Conservation (phyloP, 2,797 vertebrate species). For the Phrynocephalus vlangalii region DNA sequence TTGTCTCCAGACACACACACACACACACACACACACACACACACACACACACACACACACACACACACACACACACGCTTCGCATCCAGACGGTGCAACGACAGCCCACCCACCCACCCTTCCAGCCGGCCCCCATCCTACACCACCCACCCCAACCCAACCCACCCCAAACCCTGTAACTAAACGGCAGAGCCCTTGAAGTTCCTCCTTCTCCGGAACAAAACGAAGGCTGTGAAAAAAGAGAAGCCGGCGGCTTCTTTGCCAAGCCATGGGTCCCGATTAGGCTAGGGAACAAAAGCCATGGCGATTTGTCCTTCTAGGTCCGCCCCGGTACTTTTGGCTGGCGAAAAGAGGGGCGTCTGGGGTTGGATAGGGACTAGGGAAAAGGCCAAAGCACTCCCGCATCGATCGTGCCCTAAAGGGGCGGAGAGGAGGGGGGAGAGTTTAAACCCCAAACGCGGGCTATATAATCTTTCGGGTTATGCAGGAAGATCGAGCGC, state of each 20-base stretch:
- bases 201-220: neutral
- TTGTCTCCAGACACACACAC: neutral
- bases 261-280: neutral
- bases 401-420: no score
- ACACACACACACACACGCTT: no score
- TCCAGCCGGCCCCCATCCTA: neutral
- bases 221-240: neutral
- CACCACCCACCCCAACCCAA: no score
- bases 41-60: no score
- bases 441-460: neutral
- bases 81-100: neutral
- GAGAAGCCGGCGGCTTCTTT: neutral
- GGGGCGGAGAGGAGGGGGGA: neutral
- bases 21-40: no score
- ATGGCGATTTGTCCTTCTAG: neutral
- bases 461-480: neutral
- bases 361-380: neutral
- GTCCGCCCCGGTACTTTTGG: neutral
- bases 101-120: neutral
- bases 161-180: neutral
- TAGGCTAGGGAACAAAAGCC: conserved; percentile 15
- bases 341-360: neutral
- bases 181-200: neutral
- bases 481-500: neutral
- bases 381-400: neutral